These are phyloP conservation scores for Quiscalus mexicanus DNA, from an alignment of 2,113 vertebrate genomes.

Conservation along the genomic window DNA sequence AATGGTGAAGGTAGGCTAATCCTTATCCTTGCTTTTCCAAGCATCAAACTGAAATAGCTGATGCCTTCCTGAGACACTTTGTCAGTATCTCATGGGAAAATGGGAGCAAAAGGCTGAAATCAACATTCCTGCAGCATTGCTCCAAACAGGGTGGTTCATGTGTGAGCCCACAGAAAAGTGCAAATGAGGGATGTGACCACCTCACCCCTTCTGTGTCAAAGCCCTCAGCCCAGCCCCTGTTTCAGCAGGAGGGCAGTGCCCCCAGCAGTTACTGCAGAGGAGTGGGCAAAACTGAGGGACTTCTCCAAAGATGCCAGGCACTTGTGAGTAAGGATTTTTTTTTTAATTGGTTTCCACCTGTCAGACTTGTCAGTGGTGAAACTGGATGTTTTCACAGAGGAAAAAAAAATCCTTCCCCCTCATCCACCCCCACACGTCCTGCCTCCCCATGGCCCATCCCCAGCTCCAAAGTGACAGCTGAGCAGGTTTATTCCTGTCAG, in stretches of 20 bases:
- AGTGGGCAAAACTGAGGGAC: neutral
- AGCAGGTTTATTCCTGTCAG: constrained; percentile 60
- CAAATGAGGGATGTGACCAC: neutral
- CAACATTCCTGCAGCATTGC: neutral
- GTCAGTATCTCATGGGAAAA: neutral
- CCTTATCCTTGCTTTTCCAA: neutral
- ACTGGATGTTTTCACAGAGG: constrained; percentile 39
- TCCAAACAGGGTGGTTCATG: neutral
- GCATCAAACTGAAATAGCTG: neutral
- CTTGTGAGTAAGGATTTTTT: neutral
- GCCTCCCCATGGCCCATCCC: constrained; percentile 10
- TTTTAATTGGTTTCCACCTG: constrained; percentile 32
- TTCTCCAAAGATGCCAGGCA: neutral
- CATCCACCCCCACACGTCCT: constrained; percentile 10
- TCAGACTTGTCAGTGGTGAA: constrained; percentile 51
- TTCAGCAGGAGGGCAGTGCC: neutral
- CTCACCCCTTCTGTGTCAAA: neutral
- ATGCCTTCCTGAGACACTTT: neutral
- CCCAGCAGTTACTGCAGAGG: neutral
- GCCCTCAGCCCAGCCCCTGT: neutral
- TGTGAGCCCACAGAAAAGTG: neutral
- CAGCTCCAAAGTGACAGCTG: constrained; percentile 19
- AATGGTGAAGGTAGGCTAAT: neutral
- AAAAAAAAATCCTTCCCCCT: constrained; percentile 1
- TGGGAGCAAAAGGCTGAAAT: neutral